phyloP scores from a whole-genome alignment of 2,113 vertebrate species.

The Sphaerodactylus townsendi region DNA sequence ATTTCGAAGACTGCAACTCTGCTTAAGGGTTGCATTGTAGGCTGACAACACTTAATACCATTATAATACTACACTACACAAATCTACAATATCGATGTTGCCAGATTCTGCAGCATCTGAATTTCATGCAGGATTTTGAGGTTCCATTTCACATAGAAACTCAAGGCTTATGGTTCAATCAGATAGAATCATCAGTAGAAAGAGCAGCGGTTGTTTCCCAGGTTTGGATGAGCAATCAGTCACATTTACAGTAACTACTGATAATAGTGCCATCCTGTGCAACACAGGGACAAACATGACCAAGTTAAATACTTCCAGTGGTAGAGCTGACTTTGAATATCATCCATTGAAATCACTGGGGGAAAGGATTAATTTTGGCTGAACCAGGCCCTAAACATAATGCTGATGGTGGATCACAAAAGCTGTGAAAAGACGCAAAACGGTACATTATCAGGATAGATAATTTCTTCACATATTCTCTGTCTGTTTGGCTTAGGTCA shows the following conservation, averaged over 20 bases:
- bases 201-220: background rate
- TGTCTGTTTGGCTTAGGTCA: background rate
- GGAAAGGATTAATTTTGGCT: background rate
- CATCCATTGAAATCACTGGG: background rate
- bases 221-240: background rate
- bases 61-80: background rate
- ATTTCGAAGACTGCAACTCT: too few relatives aligned
- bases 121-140: background rate
- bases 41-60: background rate
- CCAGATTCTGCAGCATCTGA: background rate
- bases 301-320: background rate
- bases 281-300: background rate
- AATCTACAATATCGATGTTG: background rate
- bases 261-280: background rate
- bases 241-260: background rate
- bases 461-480: constrained; percentile 18
- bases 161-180: background rate
- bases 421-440: background rate
- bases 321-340: background rate
- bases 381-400: constrained; percentile 5
- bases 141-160: background rate
- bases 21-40: background rate
- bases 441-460: background rate
- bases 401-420: constrained; percentile 2
- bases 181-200: background rate